Conservation (phyloP, 2,797 vertebrate species). For the Clarias fuscus region DNA sequence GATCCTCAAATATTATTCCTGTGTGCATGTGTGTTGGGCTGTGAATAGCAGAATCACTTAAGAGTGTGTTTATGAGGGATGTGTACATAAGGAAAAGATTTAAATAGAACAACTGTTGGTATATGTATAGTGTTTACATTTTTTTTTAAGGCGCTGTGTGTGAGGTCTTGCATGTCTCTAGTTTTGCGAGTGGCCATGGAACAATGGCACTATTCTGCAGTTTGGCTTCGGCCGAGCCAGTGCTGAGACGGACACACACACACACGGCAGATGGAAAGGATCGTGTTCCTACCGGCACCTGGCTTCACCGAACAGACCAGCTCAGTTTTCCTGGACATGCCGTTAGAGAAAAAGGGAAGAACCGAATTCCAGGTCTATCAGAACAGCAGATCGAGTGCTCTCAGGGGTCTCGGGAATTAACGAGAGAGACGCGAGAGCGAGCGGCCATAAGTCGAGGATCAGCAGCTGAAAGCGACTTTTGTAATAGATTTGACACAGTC, state of each 20-base stretch:
- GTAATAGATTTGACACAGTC: conserved; percentile 36
- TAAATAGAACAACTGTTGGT: neutral
- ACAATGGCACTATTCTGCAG: conserved; percentile 78
- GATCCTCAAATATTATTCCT: conserved; percentile 23
- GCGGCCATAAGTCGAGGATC: neutral
- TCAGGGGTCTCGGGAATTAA: conserved; percentile 12
- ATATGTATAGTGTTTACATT: conserved; percentile 23
- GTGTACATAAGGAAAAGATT: neutral
- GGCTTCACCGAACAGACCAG: conserved; percentile 74
- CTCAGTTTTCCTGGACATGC: conserved; percentile 51
- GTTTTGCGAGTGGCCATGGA: conserved; percentile 60
- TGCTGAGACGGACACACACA: conserved; percentile 9
- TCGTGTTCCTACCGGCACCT: conserved; percentile 81
- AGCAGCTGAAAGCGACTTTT: conserved; percentile 7
- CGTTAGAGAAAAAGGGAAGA: conserved; percentile 24
- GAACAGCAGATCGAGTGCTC: conserved; percentile 11
- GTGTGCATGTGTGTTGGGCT: conserved; percentile 21
- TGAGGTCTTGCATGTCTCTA: conserved; percentile 51
- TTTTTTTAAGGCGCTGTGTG: conserved; percentile 12
- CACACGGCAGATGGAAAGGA: conserved; percentile 61
- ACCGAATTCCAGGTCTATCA: conserved; percentile 28
- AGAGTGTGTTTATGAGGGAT: neutral
- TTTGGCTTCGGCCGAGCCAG: conserved; percentile 20
- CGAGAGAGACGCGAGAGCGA: conserved; percentile 11
- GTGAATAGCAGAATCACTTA: neutral